Conservation (phyloP, 1,140 invertebrate species). For the Drosophila simulans region DNA sequence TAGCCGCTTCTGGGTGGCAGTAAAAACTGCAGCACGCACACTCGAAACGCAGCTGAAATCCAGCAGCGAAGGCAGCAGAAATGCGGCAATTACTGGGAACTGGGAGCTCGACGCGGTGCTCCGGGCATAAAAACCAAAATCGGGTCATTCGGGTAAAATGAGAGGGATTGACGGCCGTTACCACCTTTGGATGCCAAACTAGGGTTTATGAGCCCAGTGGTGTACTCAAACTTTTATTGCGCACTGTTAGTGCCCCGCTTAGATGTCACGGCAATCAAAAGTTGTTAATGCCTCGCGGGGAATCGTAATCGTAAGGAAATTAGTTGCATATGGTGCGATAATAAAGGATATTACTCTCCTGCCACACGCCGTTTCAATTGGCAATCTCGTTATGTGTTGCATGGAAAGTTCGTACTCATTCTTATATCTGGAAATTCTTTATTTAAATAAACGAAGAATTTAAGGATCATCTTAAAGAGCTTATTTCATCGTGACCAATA, state of each 20-base stretch:
- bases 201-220: conserved; percentile 40
- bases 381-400: background rate
- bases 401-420: background rate
- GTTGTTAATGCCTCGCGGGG: conserved; percentile 44
- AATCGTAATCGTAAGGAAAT: conserved; percentile 49
- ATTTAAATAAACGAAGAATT: no score
- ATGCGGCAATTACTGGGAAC: conserved; percentile 42
- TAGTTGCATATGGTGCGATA: conserved; percentile 51
- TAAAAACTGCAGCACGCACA: conserved; percentile 80
- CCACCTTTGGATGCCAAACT: conserved; percentile 28
- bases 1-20: conserved; percentile 58
- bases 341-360: conserved; percentile 41
- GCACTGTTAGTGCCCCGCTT: conserved; percentile 40
- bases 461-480: no score
- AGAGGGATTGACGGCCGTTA: conserved; percentile 5
- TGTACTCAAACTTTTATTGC: conserved; percentile 45
- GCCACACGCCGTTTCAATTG: background rate
- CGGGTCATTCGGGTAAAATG: conserved; percentile 65
- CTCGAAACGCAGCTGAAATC: conserved; percentile 55
- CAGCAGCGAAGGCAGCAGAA: conserved; percentile 26
- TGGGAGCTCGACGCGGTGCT: conserved; percentile 9
- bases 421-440: background rate
- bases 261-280: conserved; percentile 57
- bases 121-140: conserved; percentile 70
- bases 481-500: no score